Base-by-base conservation (phyloP, 37 sponge, comb jelly and placozoan species). In the Aplysina aerophoba region DNA sequence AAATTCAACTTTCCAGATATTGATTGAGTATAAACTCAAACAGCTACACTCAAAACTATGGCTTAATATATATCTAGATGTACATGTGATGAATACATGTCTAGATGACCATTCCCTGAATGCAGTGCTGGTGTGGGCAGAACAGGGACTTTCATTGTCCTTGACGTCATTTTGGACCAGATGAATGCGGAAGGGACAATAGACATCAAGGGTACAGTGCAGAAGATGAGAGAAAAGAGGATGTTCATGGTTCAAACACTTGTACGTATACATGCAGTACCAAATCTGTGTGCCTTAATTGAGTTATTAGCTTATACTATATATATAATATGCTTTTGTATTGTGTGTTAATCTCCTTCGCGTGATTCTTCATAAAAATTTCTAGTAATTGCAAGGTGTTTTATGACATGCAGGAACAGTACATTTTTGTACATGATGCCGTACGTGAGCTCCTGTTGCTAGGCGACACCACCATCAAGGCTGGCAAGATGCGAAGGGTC, bases 101-200 rank as follows among this genome's bases (percentile, higher is more conserved):
- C 16, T 79, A 19, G 35, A 39, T 15, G 16, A 19, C 16, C 81
- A 35, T 79, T 33, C 15, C 17, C 25, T 21, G 15, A 19, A 14
- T 85, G 22, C 85, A 92, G 93, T 92, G 89, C 89, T 89, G 93
- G 93, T 62, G 90, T 89, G 41, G 93, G 93, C 13, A 82, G 93
- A 17, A 92, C 93, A 28, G 93, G 93, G 2, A 83, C 87, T 15
- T 81, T 92, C 39, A 86, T 91, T 17, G 54, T 83, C 5, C 84
- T 91, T 2, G 88, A 91, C 83, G 85, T 71, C 19, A 79, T 64
- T 17, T 59, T 91, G 80, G 73, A 88, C n/a, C 88, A 91, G 57
- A 69, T 83, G 16, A 82, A 77, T 21, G 44, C 39, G 0, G 88
- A 91, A 54, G 53, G 67, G 41, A 21, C 63, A 0, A 64, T 91